Conservation (phyloP, 2,888 invertebrate genomes). For the Lithosia quadra region DNA sequence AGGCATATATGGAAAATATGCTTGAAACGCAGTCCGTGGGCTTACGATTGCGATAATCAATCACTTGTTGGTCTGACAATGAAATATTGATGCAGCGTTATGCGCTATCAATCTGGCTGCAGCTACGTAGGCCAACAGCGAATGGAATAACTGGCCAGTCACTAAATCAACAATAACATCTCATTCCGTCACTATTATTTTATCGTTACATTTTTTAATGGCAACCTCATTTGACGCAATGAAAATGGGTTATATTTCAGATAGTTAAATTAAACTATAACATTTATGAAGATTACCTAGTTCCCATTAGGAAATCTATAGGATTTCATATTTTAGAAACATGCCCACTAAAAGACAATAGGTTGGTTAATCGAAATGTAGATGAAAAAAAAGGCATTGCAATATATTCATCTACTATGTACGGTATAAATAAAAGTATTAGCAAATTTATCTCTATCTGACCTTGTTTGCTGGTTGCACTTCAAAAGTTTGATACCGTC, state of each 20-base stretch:
- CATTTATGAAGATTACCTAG: background rate
- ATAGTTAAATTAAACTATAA: background rate
- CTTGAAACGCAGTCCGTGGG: conserved; percentile 22
- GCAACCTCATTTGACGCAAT: background rate
- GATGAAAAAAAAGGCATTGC: background rate
- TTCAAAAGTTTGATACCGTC: no score
- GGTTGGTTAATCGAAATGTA: background rate
- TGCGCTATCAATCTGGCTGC: conserved; percentile 19
- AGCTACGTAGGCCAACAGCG: conserved; percentile 25
- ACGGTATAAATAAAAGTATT: no score
- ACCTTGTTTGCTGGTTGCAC: no score
- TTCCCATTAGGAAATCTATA: background rate
- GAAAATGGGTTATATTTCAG: background rate
- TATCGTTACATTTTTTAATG: conserved; percentile 14
- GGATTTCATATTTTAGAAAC: background rate
- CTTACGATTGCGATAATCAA: conserved; percentile 34
- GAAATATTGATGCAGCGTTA: conserved; percentile 41
- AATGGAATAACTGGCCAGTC: conserved; percentile 35
- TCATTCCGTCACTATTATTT: conserved; percentile 22
- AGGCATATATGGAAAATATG: conserved; percentile 25
- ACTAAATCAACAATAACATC: conserved; percentile 41
- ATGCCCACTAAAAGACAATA: background rate
- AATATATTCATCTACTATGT: no score
- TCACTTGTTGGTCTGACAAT: conserved; percentile 41
- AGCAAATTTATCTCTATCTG: no score